phyloP scores from a whole-genome alignment of 2,888 invertebrate species.

The Eupithecia exiguata region DNA sequence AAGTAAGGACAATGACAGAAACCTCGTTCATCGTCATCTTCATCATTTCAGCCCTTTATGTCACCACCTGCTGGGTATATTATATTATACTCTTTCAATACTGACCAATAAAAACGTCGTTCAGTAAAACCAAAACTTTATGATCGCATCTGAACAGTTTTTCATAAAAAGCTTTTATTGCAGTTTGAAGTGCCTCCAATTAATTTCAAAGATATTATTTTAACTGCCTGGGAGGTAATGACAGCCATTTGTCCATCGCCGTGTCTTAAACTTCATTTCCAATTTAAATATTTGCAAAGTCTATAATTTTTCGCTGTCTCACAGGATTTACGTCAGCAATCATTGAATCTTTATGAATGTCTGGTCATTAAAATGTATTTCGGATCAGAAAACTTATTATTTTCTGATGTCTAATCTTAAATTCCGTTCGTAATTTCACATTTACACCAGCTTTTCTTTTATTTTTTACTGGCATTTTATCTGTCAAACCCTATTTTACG shows the following conservation, averaged over 20 bases:
- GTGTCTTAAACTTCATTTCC: conserved; percentile 46
- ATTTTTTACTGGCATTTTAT: not conserved
- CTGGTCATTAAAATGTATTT: conserved; percentile 9
- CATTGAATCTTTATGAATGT: conserved; percentile 41
- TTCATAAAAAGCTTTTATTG: conserved; percentile 24
- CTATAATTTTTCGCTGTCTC: conserved; percentile 39
- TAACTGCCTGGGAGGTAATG: conserved; percentile 36
- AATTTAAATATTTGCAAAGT: conserved; percentile 48
- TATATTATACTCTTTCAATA: not conserved
- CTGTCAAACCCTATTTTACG: not conserved
- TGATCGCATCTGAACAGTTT: not conserved
- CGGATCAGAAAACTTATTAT: not conserved
- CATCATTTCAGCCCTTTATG: not conserved
- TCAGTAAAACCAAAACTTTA: not conserved
- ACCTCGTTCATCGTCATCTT: not conserved
- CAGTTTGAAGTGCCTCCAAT: conserved; percentile 32
- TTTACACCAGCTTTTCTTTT: not conserved
- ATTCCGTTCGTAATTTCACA: conserved; percentile 8
- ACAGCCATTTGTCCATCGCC: conserved; percentile 41
- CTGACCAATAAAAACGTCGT: conserved; percentile 1
- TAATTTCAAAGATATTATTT: conserved; percentile 35
- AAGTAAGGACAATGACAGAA: not conserved
- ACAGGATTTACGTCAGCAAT: conserved; percentile 46
- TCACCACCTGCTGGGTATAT: not conserved
- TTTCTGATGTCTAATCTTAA: not conserved